Base-by-base conservation (phyloP, 2,113 vertebrate genomes). In the Uria aalge region DNA sequence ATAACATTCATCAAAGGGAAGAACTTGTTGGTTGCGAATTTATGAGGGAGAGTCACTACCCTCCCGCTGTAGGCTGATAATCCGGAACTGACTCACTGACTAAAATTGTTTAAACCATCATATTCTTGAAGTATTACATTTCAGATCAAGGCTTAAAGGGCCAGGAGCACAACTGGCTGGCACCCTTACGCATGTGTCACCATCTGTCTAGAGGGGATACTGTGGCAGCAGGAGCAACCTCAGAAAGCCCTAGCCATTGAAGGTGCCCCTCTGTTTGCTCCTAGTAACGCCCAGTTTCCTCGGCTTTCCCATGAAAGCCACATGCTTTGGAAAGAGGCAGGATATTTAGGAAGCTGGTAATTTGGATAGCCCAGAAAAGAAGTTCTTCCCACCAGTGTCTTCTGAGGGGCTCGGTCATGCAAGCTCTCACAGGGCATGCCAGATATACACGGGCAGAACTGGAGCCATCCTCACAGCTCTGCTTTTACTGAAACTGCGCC, bases 31-130 rank as follows among this genome's bases (percentile, higher is more conserved):
- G 56, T 85, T 76, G 62, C 36, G 87, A 67, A 90, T 79, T 94
- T 91, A 90, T 52, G 77, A 88, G 34, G 59, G 78, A 76, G 67
- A 96, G 69, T 91, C 57, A 68, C 84, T 75, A 36, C 76, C 71
- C 88, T 94, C 92, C 82, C 18, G 50, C 85, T 77, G 92, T 29
- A 64, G 94, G 75, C 36, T 85, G 88, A 52, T 97, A 86, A 95
- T 92, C 91, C 62, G 27, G 92, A 90, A 90, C 76, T 96, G 94
- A 97, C 95, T 97, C 96, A 97, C 71, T 92, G 79, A 64, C 94
- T 97, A 95, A 95, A 96, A 88, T 82, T 95, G 96, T 96, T 76
- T 85, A 94, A 95, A 94, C 91, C 62, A 66, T 85, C 57, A 8
- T 96, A 90, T 94, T 97, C 91, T 90, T 91, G 30, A 92, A 94